phyloP scores from a whole-genome alignment of 2,888 invertebrate genomes.

The Cantharis rustica region DNA sequence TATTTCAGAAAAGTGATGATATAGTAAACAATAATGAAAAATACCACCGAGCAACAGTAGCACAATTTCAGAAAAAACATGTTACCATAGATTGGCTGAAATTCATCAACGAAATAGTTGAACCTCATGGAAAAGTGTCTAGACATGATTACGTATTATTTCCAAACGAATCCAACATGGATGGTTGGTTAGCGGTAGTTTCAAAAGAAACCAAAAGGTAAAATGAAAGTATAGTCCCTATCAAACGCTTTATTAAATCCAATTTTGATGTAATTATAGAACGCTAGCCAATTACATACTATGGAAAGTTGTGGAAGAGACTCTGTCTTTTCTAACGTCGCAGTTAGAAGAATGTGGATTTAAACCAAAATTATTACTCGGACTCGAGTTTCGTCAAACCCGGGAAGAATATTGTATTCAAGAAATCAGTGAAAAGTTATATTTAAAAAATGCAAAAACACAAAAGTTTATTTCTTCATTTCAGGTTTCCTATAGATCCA shows the following conservation, averaged over 20 bases:
- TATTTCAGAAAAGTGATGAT: not conserved
- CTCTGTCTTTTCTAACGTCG: not conserved
- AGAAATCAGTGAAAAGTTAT: not conserved
- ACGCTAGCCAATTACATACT: slow-evolving; percentile 10
- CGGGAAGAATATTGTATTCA: not conserved
- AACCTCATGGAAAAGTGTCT: not conserved
- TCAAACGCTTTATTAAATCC: not conserved
- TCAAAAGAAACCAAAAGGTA: slow-evolving; percentile 6
- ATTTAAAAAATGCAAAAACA: not conserved
- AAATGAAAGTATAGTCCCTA: not conserved
- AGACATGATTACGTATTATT: slow-evolving; percentile 8
- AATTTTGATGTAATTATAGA: not conserved
- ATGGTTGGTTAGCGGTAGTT: not conserved
- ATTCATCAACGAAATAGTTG: slow-evolving; percentile 2
- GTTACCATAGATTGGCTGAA: slow-evolving; percentile 1
- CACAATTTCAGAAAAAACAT: not conserved
- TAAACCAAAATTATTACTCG: not conserved
- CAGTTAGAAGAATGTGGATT: not conserved
- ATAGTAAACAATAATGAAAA: slow-evolving; percentile 1
- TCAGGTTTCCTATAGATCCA: slow-evolving; percentile 38
- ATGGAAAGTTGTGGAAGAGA: slow-evolving; percentile 10
- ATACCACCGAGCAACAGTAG: not conserved
- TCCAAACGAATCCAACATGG: not conserved
- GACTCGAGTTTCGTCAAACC: not conserved
- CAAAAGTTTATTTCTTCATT: not conserved